These are phyloP conservation scores for Therioaphis trifolii DNA, from an alignment of 2,888 invertebrate genomes.

Conservation along the genomic window DNA sequence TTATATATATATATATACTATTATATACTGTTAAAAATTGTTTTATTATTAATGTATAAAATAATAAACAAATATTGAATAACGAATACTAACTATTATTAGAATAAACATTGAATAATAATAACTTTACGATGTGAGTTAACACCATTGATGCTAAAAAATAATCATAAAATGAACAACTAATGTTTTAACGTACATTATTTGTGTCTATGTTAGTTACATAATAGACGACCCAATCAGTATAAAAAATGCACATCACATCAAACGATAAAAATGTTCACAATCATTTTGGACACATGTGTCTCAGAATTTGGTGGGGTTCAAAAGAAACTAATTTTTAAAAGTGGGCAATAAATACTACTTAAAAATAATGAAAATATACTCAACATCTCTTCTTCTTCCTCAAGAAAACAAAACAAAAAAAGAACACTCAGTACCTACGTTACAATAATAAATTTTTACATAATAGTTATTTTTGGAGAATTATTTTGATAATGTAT, in stretches of 20 bases:
- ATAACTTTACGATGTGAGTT: too few relatives aligned
- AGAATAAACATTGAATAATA: too few relatives aligned
- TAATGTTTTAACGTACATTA: conserved; percentile 15
- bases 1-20: too few relatives aligned
- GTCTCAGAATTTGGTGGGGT: conserved; percentile 1
- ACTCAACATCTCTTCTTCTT: not conserved
- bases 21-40: too few relatives aligned
- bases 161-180: not conserved
- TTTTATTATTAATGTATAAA: too few relatives aligned
- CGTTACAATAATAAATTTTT: conserved; percentile 48
- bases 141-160: not conserved
- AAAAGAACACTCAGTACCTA: conserved; percentile 29
- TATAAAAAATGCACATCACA: conserved; percentile 19
- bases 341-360: conserved; percentile 48
- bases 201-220: not conserved
- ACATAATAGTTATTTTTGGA: not conserved
- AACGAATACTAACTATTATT: too few relatives aligned
- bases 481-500: not conserved
- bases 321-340: conserved; percentile 53
- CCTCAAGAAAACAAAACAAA: too few relatives aligned
- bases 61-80: too few relatives aligned
- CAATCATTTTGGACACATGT: conserved; percentile 29
- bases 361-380: conserved; percentile 52
- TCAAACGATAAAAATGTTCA: conserved; percentile 9
- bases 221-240: not conserved